These are phyloP conservation scores for Drosophila santomea DNA, from an alignment of 1,140 invertebrate species.

Conservation along the genomic window DNA sequence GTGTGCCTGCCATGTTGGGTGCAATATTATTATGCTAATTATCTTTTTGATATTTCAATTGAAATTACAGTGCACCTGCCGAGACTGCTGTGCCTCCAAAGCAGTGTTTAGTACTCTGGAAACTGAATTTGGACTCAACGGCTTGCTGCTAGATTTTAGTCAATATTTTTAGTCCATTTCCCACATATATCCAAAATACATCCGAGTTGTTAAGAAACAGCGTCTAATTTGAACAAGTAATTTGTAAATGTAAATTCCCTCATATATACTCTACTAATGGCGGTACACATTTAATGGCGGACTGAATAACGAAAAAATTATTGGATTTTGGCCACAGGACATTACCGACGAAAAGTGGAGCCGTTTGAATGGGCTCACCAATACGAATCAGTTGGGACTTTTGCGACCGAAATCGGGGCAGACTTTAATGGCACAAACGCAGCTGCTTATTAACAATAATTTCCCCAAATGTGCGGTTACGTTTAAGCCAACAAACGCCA, in stretches of 20 bases:
- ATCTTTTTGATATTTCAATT: conserved; percentile 74
- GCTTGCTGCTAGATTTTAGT: too few relatives aligned
- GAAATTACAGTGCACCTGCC: conserved; percentile 39
- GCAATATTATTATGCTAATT: conserved; percentile 75
- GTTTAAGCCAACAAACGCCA: conserved; percentile 74
- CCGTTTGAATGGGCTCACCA: conserved; percentile 22
- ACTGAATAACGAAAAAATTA: background rate
- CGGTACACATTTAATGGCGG: background rate
- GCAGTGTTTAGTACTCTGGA: too few relatives aligned
- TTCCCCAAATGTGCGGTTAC: conserved; percentile 78
- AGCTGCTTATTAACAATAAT: conserved; percentile 81
- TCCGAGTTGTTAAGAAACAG: too few relatives aligned
- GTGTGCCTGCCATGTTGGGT: conserved; percentile 23
- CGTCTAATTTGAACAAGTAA: too few relatives aligned
- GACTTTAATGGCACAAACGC: conserved; percentile 50
- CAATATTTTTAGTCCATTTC: too few relatives aligned
- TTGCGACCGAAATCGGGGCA: conserved; percentile 22
- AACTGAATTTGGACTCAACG: too few relatives aligned
- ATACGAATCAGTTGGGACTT: conserved; percentile 25
- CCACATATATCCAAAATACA: too few relatives aligned
- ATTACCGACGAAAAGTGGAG: conserved; percentile 9
- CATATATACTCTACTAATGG: too few relatives aligned
- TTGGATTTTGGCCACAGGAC: conserved; percentile 16
- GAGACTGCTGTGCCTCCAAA: conserved; percentile 16
- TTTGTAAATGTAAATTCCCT: too few relatives aligned